These are phyloP conservation scores for Galemys pyrenaicus DNA, from an alignment of 2,113 vertebrate species.

Conservation along the genomic window DNA sequence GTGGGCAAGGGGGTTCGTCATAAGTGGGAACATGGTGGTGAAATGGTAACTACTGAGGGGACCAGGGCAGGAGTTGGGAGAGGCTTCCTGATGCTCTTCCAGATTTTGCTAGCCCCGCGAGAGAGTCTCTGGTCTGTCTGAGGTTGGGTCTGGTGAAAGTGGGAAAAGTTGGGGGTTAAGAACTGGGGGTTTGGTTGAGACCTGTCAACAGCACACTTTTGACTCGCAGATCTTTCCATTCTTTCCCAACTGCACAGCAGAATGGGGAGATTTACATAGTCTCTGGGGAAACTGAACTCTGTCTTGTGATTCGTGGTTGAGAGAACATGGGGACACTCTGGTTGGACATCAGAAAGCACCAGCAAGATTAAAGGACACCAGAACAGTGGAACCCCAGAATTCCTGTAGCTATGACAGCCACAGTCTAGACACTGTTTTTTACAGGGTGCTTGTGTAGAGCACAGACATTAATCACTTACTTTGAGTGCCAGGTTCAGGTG, in stretches of 20 bases:
- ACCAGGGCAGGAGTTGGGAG: accelerated
- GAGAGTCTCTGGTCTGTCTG: neutral
- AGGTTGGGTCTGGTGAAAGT: neutral
- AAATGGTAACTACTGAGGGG: neutral
- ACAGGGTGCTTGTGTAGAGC: neutral
- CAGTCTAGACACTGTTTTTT: neutral
- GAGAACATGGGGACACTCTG: neutral
- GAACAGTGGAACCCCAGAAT: neutral
- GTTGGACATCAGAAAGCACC: neutral
- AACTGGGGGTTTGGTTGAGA: neutral
- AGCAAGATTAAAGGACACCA: neutral
- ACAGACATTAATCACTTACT: neutral
- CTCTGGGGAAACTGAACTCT: neutral
- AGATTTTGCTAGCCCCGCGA: neutral
- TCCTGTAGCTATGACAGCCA: neutral
- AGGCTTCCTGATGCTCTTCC: neutral
- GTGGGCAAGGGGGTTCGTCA: neutral
- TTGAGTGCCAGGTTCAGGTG: neutral
- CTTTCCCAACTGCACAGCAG: neutral
- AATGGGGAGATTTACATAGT: neutral
- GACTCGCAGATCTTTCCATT: neutral
- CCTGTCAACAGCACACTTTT: neutral
- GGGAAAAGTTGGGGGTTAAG: neutral
- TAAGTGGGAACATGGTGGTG: accelerated
- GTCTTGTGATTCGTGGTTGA: neutral